These are phyloP conservation scores for Nomada hirtipes DNA, from an alignment of 2,888 invertebrate species.

Conservation along the genomic window DNA sequence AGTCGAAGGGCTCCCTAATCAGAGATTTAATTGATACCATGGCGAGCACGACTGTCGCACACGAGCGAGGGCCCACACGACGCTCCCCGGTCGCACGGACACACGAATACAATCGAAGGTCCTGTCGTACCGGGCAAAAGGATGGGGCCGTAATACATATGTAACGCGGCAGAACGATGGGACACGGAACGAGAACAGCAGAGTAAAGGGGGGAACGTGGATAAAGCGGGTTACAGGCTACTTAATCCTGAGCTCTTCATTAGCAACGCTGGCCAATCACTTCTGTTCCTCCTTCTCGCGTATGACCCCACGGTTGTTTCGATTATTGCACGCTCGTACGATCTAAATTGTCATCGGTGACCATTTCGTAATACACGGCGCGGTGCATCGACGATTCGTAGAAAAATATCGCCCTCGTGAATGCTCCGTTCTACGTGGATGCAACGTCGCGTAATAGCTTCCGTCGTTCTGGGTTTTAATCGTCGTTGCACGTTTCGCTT, in stretches of 20 bases:
- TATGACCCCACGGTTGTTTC: constrained; percentile 59
- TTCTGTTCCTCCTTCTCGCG: constrained; percentile 56
- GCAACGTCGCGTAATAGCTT: constrained; percentile 3
- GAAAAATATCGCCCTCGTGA: constrained; percentile 23
- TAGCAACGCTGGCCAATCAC: constrained; percentile 76
- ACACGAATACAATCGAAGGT: constrained; percentile 13
- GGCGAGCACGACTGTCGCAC: constrained; percentile 74
- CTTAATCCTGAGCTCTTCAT: constrained; percentile 81
- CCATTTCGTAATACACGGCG: constrained; percentile 20
- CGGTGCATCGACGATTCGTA: constrained; percentile 18
- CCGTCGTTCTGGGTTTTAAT: not conserved
- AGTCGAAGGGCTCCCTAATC: constrained; percentile 79
- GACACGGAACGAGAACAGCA: constrained; percentile 63
- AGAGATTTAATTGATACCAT: constrained; percentile 81
- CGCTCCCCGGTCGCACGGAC: constrained; percentile 35
- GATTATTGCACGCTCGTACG: constrained; percentile 62
- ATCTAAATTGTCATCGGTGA: constrained; percentile 67
- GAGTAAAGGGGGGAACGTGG: constrained; percentile 49
- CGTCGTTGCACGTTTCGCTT: constrained; percentile 4
- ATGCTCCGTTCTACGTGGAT: not conserved
- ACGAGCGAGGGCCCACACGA: constrained; percentile 57
- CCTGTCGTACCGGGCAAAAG: constrained; percentile 70
- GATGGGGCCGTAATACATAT: constrained; percentile 80
- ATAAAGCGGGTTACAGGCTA: constrained; percentile 78
- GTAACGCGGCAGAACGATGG: constrained; percentile 76